A percentile compares a stretch with the other conserved stretches of the same genome.
Evolutionary conservation across 2,797 vertebrate genomes (phyloP).

Genomic region (Distichodus sexfasciatus): DNA sequence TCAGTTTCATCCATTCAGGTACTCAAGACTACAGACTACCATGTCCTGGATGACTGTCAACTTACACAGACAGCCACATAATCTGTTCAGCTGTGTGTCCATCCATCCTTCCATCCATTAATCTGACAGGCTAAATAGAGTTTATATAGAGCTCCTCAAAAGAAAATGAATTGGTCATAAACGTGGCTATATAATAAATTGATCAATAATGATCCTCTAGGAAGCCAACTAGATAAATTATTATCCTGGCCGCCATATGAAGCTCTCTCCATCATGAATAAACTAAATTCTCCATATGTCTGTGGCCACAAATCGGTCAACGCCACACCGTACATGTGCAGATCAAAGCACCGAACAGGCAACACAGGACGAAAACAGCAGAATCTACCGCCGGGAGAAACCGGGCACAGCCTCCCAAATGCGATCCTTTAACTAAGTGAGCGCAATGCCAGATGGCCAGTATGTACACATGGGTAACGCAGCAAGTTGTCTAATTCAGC

Average conservation of each 20-base stretch:
- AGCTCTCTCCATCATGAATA: not conserved
- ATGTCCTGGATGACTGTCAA: no score
- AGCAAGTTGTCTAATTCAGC: slow-evolving; percentile 21
- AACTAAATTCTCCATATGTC: not conserved
- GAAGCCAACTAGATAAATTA: not conserved
- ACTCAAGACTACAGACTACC: no score
- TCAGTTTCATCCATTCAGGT: no score
- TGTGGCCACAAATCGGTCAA: not conserved
- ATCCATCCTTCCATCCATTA: no score
- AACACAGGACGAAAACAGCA: not conserved
- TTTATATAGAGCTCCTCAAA: not conserved
- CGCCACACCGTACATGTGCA: not conserved
- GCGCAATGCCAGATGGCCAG: slow-evolving; percentile 33
- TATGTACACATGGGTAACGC: slow-evolving; percentile 14
- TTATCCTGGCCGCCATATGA: not conserved
- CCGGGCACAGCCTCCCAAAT: not conserved
- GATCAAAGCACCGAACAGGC: not conserved
- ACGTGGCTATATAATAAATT: not conserved
- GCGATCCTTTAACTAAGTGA: slow-evolving; percentile 17
- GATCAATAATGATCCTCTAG: slow-evolving; percentile 1
- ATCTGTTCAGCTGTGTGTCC: no score
- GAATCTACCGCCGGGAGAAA: slow-evolving; percentile 4
- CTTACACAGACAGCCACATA: no score
- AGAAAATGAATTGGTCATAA: not conserved
- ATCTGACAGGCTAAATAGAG: no score